Evolutionary conservation across 2,888 invertebrate species (phyloP).

Genomic region (Alentia gelatinosa): DNA sequence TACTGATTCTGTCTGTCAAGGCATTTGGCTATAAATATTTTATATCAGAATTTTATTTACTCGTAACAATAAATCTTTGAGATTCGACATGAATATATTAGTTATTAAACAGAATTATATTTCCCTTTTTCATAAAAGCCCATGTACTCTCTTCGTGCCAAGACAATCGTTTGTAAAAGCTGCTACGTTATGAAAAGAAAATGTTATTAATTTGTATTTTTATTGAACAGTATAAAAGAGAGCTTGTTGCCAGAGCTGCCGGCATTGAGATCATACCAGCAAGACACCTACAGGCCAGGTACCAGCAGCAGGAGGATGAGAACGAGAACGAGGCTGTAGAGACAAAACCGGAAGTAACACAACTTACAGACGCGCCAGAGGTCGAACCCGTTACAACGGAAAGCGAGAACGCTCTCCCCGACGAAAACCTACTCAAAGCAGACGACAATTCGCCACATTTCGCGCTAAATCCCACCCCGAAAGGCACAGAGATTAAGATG

Average conservation of each 20-base stretch:
- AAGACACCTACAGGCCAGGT: conserved; percentile 62
- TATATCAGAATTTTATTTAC: too few species aligned
- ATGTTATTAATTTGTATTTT: too few species aligned
- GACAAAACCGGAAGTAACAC: background rate
- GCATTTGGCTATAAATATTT: too few species aligned
- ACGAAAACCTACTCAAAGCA: conserved; percentile 54
- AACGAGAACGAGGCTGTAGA: conserved; percentile 18
- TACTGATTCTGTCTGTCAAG: too few species aligned
- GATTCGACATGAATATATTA: too few species aligned
- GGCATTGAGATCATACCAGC: conserved; percentile 79
- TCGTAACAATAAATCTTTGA: too few species aligned
- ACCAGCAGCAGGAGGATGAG: conserved; percentile 51
- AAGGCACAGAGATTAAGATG: conserved; percentile 79
- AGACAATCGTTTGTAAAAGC: too few species aligned
- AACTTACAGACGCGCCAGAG: background rate
- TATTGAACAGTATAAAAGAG: conserved; percentile 72
- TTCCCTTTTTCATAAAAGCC: too few species aligned
- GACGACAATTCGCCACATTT: conserved; percentile 14
- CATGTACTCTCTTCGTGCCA: too few species aligned
- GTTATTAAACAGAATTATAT: too few species aligned
- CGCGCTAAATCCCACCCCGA: conserved; percentile 60
- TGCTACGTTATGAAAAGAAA: too few species aligned
- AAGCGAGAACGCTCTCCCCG: background rate
- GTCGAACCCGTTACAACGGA: conserved; percentile 6
- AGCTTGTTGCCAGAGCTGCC: conserved; percentile 76